phyloP scores from a whole-genome alignment of 2,797 vertebrate species.

The Catostomus latipinnis region DNA sequence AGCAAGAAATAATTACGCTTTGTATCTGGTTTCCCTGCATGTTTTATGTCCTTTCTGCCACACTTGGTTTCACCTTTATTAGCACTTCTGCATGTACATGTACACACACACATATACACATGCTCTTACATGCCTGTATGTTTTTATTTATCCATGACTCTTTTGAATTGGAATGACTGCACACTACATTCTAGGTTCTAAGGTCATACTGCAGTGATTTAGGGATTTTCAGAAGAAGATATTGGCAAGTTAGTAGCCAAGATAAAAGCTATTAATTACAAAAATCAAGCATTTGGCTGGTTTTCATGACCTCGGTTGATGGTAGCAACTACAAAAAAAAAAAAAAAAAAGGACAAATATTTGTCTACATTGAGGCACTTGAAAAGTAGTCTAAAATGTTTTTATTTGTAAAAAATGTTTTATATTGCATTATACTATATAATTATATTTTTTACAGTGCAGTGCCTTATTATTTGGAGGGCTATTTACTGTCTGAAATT shows the following conservation, averaged over 20 bases:
- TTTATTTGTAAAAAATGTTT: no score
- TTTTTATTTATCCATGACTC: constrained; percentile 19
- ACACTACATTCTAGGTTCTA: constrained; percentile 2
- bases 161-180: constrained; percentile 8
- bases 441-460: no score
- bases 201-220: neutral
- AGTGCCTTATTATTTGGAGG: no score
- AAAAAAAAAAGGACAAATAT: no score
- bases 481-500: no score
- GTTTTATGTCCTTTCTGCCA: constrained; percentile 41
- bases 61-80: constrained; percentile 41
- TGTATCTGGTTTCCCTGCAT: constrained; percentile 30
- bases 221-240: neutral
- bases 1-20: constrained; percentile 22
- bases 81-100: constrained; percentile 31
- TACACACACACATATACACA: neutral
- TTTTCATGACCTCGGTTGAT: no score
- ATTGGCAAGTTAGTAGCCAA: no score
- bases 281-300: neutral
- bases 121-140: constrained; percentile 2
- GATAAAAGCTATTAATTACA: neutral
- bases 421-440: no score
- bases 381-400: no score
- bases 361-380: no score
- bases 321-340: no score